phyloP scores from a whole-genome alignment of 2,797 vertebrate genomes.

The Pipistrellus kuhlii region DNA sequence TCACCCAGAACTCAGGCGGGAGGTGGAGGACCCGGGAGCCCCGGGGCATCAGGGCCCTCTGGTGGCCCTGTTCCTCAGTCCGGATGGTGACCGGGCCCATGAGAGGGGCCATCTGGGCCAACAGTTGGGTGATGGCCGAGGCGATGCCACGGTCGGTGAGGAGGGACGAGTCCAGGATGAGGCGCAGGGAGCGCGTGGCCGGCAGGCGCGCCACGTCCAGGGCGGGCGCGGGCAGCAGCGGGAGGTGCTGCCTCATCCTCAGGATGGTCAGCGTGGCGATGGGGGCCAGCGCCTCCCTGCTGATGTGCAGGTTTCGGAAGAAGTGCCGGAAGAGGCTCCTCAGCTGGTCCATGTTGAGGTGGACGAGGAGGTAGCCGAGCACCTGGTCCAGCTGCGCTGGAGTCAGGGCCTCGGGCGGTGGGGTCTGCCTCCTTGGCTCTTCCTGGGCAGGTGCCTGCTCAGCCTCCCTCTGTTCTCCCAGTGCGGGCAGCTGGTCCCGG shows the following conservation, averaged over 20 bases:
- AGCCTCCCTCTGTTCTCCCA: not conserved
- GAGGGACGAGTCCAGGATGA: not conserved
- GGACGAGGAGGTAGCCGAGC: conserved; percentile 32
- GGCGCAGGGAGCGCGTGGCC: not conserved
- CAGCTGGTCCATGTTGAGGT: conserved; percentile 63
- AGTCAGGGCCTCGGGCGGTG: not conserved
- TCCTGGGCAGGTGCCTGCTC: rapidly evolving
- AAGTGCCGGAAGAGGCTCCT: conserved; percentile 12
- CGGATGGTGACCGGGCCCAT: not conserved
- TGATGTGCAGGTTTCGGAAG: conserved; percentile 57
- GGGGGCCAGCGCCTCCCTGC: conserved; percentile 47
- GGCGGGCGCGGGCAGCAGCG: rapidly evolving
- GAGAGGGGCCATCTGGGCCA: conserved; percentile 44
- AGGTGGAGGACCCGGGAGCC: not conserved
- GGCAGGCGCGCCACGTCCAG: not conserved
- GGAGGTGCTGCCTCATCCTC: not conserved
- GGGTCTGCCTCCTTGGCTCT: rapidly evolving
- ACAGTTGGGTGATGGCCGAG: not conserved
- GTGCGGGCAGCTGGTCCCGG: not conserved
- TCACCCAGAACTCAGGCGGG: conserved; percentile 53
- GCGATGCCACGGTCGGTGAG: rapidly evolving
- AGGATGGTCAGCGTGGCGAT: conserved; percentile 45
- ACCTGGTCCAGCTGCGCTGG: not conserved
- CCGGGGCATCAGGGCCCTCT: not conserved
- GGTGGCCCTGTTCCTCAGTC: not conserved